Conservation (phyloP, 2,888 invertebrate species). For the Cryptosula pallasiana region DNA sequence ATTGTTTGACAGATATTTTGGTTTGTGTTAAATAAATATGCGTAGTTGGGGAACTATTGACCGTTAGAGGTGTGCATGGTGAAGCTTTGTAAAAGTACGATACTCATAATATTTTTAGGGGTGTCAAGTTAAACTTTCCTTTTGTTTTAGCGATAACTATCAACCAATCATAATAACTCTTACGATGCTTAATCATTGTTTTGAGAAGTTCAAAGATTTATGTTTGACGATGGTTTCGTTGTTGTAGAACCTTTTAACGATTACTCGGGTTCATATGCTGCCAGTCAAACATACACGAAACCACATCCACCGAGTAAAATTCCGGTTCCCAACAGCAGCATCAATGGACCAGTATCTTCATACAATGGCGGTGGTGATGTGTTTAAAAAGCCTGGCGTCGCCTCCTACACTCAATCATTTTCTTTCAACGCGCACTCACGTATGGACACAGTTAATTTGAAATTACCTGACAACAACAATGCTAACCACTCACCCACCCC, state of each 20-base stretch:
- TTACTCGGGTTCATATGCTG: background rate
- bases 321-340: conserved; percentile 5
- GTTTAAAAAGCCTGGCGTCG: background rate
- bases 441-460: background rate
- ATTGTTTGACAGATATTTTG: too few species aligned
- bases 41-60: too few species aligned
- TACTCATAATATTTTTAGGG: too few species aligned
- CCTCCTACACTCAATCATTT: background rate
- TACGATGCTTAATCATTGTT: too few species aligned
- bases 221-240: too few species aligned
- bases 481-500: conserved; percentile 43
- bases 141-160: too few species aligned
- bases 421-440: background rate
- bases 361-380: background rate
- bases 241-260: background rate
- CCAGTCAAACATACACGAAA: background rate
- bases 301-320: conserved; percentile 19
- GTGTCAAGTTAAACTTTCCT: too few species aligned
- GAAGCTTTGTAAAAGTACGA: too few species aligned
- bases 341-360: background rate
- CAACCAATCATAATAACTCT: too few species aligned
- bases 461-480: conserved; percentile 32
- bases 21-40: too few species aligned
- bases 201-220: too few species aligned
- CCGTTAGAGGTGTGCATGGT: too few species aligned